Conservation (phyloP, 2,888 invertebrate genomes). For the Capitulum mitella region DNA sequence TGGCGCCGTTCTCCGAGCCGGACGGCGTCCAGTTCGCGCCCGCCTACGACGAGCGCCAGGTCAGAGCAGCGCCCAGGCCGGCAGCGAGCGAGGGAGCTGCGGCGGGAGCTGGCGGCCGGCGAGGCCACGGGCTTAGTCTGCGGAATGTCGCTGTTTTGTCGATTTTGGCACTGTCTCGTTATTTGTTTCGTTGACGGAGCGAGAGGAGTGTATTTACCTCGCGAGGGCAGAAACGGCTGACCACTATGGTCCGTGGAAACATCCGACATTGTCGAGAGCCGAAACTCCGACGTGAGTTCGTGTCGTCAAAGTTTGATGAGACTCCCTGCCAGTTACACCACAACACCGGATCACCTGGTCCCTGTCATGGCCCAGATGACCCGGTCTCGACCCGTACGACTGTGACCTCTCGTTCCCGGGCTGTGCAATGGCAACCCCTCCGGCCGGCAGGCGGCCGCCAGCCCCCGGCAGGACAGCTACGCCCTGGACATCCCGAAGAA, state of each 20-base stretch:
- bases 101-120: no score
- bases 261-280: conserved; percentile 75
- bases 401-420: no score
- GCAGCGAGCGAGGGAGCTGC: no score
- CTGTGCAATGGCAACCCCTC: no score
- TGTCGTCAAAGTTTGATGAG: conserved; percentile 66
- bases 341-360: conserved; percentile 49
- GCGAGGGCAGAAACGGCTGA: conserved; percentile 39
- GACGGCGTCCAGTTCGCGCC: conserved; percentile 40
- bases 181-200: no score
- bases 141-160: conserved; percentile 37
- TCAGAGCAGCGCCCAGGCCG: not conserved
- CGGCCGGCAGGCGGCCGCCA: conserved; percentile 83
- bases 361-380: conserved; percentile 75
- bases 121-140: no score
- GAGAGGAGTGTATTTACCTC: no score
- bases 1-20: conserved; percentile 30
- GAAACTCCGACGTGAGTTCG: conserved; percentile 73
- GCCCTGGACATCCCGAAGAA: not conserved
- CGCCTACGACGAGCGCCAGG: conserved; percentile 42
- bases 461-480: conserved; percentile 41
- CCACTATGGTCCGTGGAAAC: conserved; percentile 54
- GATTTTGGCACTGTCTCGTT: conserved; percentile 40
- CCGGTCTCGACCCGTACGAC: conserved; percentile 70
- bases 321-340: conserved; percentile 67